Conservation (phyloP, 2,797 vertebrate species). For the Pseudopleuronectes americanus region DNA sequence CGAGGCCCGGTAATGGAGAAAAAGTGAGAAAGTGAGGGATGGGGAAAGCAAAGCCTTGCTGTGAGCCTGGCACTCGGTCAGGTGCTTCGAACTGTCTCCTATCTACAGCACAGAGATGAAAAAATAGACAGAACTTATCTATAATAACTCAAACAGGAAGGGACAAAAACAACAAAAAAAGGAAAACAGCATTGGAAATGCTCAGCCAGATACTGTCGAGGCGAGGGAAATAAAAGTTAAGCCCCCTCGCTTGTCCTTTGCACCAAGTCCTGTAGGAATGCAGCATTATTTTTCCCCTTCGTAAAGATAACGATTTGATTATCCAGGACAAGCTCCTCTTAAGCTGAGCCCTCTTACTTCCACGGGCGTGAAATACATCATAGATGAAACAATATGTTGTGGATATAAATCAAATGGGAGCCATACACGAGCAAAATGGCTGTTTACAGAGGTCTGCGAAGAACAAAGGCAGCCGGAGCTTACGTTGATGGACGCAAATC, state of each 20-base stretch:
- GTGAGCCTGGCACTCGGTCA: constrained; percentile 58
- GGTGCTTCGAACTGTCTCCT: constrained; percentile 38
- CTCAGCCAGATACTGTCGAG: constrained; percentile 30
- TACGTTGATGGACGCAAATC: constrained; percentile 82
- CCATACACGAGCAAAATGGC: constrained; percentile 17
- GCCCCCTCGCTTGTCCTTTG: constrained; percentile 56
- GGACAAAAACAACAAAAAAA: constrained; percentile 27
- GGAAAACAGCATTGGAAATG: background rate
- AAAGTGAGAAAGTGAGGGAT: background rate
- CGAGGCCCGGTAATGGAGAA: constrained; percentile 29
- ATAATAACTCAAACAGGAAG: constrained; percentile 47
- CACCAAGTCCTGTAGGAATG: constrained; percentile 56
- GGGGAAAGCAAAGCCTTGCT: constrained; percentile 44
- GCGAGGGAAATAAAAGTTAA: constrained; percentile 55
- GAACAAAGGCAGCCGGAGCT: constrained; percentile 71
- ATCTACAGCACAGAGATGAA: constrained; percentile 37
- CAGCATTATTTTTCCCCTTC: constrained; percentile 45
- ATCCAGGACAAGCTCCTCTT: constrained; percentile 64
- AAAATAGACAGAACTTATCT: constrained; percentile 42
- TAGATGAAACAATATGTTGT: constrained; percentile 55
- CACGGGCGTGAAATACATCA: constrained; percentile 39
- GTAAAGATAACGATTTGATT: constrained; percentile 70
- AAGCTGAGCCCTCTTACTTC: constrained; percentile 52
- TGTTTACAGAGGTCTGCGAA: constrained; percentile 59
- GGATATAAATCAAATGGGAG: constrained; percentile 59